These are phyloP conservation scores for Sphaerophoria taeniata DNA, from an alignment of 2,888 invertebrate species.

Conservation along the genomic window DNA sequence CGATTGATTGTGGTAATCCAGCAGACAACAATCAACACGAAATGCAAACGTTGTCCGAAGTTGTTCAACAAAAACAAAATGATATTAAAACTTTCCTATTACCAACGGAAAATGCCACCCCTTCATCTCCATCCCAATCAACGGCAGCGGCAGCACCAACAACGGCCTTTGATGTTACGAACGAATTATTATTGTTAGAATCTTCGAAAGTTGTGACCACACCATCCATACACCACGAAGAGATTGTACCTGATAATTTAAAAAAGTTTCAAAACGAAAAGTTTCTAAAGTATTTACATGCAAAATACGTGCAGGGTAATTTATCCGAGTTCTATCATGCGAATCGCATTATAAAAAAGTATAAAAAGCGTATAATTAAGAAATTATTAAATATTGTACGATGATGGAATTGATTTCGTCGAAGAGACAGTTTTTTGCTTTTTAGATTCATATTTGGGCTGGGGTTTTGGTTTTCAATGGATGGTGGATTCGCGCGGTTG, in stretches of 20 bases:
- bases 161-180: neutral
- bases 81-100: constrained; percentile 25
- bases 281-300: constrained; percentile 81
- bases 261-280: constrained; percentile 78
- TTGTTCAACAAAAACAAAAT: constrained; percentile 42
- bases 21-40: constrained; percentile 53
- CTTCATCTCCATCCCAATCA: no score
- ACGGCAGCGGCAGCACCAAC: neutral
- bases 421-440: neutral
- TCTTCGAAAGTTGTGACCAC: constrained; percentile 53
- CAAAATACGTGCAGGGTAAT: constrained; percentile 81
- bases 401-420: constrained; percentile 30
- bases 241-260: constrained; percentile 80
- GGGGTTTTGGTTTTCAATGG: constrained; percentile 3
- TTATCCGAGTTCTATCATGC: constrained; percentile 80
- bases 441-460: neutral
- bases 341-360: constrained; percentile 81
- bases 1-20: constrained; percentile 40
- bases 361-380: constrained; percentile 77
- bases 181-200: constrained; percentile 31
- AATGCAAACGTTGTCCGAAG: constrained; percentile 62
- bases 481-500: neutral
- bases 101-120: neutral
- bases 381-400: constrained; percentile 72
- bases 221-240: constrained; percentile 80